Percentiles rank a stretch among this genome's conserved stretches.
These are phyloP conservation scores for Dryas iulia DNA, from an alignment of 1,140 invertebrate genomes.

Conservation along the genomic window DNA sequence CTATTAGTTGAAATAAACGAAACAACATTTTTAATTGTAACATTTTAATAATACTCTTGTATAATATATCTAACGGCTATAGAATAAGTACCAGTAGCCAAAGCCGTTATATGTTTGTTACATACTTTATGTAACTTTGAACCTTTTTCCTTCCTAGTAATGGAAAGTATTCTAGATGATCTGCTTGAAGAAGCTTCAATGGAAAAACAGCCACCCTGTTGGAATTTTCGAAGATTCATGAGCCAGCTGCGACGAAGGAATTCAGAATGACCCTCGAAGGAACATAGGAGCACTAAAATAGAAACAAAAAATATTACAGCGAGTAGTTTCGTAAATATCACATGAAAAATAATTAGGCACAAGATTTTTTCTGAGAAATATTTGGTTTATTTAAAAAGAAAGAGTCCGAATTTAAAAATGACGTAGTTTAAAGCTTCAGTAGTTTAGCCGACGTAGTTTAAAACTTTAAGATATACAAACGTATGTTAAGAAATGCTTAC, in stretches of 20 bases:
- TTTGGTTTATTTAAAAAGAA: no score
- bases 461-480: no score
- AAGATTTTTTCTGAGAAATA: no score
- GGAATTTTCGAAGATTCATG: background rate
- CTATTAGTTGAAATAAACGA: no score
- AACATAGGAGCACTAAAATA: conserved; percentile 48
- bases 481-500: conserved; percentile 32
- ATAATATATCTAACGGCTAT: conserved; percentile 48
- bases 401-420: no score
- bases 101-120: conserved; percentile 41
- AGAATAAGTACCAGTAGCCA: conserved; percentile 37
- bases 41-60: conserved; percentile 33
- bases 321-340: no score
- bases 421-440: no score
- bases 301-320: background rate
- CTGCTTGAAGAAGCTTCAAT: background rate
- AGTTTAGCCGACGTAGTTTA: no score
- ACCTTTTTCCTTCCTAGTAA: conserved; percentile 1
- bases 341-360: no score
- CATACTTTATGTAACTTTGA: conserved; percentile 23
- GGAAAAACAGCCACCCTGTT: background rate
- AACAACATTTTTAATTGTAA: no score
- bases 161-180: background rate
- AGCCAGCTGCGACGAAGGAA: conserved; percentile 49
- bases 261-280: conserved; percentile 40